phyloP scores from a whole-genome alignment of 2,888 invertebrate genomes.

The Antheraea yamamai region DNA sequence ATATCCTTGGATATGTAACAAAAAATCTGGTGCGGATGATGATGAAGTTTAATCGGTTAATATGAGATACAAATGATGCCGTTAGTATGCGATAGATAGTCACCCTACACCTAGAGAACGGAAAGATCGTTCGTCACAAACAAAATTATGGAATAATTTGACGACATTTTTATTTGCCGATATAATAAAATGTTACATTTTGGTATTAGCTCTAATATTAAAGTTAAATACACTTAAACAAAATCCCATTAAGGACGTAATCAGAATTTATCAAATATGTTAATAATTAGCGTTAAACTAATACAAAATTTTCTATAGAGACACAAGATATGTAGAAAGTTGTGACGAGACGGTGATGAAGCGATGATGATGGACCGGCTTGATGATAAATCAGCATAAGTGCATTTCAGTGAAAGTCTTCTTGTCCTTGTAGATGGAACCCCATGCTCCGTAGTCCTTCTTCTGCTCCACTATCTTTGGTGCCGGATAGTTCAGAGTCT shows the following conservation, averaged over 20 bases:
- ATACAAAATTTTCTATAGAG: neutral
- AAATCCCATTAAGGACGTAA: neutral
- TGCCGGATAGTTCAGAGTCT: slow-evolving; percentile 59
- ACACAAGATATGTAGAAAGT: neutral
- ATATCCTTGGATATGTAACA: slow-evolving; percentile 42
- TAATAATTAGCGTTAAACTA: neutral
- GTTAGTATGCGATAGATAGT: slow-evolving; percentile 42
- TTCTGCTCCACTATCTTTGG: slow-evolving; percentile 68
- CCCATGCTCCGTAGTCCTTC: slow-evolving; percentile 85
- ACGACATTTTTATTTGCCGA: slow-evolving; percentile 39
- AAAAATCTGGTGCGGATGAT: slow-evolving; percentile 47
- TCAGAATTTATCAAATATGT: neutral
- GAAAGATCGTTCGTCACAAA: slow-evolving; percentile 44
- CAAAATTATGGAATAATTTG: slow-evolving; percentile 32
- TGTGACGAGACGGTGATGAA: slow-evolving; percentile 34
- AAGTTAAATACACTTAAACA: slow-evolving; percentile 15
- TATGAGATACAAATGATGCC: slow-evolving; percentile 48
- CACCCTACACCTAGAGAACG: slow-evolving; percentile 44
- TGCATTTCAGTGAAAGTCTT: slow-evolving; percentile 88
- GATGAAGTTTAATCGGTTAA: slow-evolving; percentile 58
- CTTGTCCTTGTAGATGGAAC: slow-evolving; percentile 88
- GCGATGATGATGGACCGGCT: slow-evolving; percentile 52
- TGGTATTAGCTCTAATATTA: slow-evolving; percentile 46
- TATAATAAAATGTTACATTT: slow-evolving; percentile 31
- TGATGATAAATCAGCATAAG: slow-evolving; percentile 72